phyloP scores from a whole-genome alignment of 2,797 vertebrate genomes.

The Selene dorsalis region DNA sequence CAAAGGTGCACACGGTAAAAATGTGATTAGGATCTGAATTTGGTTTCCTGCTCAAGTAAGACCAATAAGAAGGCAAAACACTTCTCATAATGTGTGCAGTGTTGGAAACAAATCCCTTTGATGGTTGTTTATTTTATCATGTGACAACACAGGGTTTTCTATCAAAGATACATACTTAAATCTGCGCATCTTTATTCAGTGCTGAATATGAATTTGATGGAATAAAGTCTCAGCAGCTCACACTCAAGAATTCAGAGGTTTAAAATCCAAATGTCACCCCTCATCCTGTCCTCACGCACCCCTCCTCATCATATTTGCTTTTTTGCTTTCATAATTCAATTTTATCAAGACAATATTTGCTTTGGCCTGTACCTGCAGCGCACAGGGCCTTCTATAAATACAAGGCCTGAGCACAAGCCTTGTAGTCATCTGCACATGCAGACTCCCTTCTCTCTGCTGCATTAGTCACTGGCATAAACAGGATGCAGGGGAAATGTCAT shows the following conservation, averaged over 20 bases:
- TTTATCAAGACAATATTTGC: conserved; percentile 78
- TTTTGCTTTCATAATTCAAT: conserved; percentile 70
- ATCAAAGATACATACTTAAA: conserved; percentile 17
- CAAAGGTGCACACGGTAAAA: conserved; percentile 17
- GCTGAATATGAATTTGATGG: conserved; percentile 28
- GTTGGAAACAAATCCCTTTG: conserved; percentile 32
- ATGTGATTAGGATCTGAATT: conserved; percentile 20
- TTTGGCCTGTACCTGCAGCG: conserved; percentile 74
- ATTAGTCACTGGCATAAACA: conserved; percentile 82
- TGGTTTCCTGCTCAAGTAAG: conserved; percentile 2
- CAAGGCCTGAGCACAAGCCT: conserved; percentile 62
- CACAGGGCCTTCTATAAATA: conserved; percentile 74
- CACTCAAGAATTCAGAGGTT: conserved; percentile 24
- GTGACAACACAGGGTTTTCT: conserved; percentile 12
- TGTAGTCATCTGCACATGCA: conserved; percentile 67
- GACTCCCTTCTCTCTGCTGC: conserved; percentile 65
- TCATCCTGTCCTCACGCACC: conserved; percentile 44
- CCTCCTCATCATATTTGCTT: conserved; percentile 65
- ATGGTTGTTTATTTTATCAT: conserved; percentile 29
- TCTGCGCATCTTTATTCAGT: conserved; percentile 13
- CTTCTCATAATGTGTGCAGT: background rate
- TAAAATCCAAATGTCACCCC: conserved; percentile 15
- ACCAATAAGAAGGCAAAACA: conserved; percentile 12
- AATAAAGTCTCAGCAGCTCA: conserved; percentile 19
- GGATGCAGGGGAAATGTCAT: conserved; percentile 81